Base-by-base conservation (phyloP, 2,888 invertebrate species). In the Therioaphis trifolii region DNA sequence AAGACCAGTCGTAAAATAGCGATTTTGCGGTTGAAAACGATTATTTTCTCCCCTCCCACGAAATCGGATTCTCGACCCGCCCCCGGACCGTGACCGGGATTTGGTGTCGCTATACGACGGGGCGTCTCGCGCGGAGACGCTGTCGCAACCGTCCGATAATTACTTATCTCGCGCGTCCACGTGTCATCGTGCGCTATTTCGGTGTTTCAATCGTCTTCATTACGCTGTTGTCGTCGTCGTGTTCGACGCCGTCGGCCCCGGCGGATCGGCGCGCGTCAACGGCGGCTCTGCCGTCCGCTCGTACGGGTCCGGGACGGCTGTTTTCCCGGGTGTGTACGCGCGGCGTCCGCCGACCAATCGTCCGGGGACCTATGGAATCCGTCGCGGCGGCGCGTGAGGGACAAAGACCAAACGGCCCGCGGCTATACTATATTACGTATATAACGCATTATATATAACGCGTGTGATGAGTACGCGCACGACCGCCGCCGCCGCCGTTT, bases 241-340 rank as follows among this genome's bases (percentile, higher is more conserved):
- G 11, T 2, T 43, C 69, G 46, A 46, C 4, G 15, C 46, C 46
- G 46, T 7, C 27, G 21, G 21, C 46, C 58, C 58, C 18, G 58
- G 21, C 58, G 58, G 15, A 2, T 3, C 58, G 5, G 58, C 24
- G 58, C 61, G 4, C 49, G 2, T n/a, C 18, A 18, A 49, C 18
- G 15, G 15, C 24, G 61, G 29, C 9, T 61, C 21, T 63, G 14
- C n/a, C 3, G 35, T 18, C 11, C 35, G 3, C 29, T 29, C 5
- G 72, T 52, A n/a, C 35, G 46, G 49, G 35, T 66, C 49, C 77
- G 49, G n/a, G n/a, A 24, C 1, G 49, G 24, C 46, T 29, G 46
- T 77, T 77, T 66, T 77, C 66, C 49, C 66, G 15, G 66, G 75
- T 35, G 68, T 78, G 68, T 78, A 66, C 40, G 35, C 52, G 78